Evolutionary conservation across 2,888 invertebrate species (phyloP).

Genomic region (Lepidocyrtinus sp.): DNA sequence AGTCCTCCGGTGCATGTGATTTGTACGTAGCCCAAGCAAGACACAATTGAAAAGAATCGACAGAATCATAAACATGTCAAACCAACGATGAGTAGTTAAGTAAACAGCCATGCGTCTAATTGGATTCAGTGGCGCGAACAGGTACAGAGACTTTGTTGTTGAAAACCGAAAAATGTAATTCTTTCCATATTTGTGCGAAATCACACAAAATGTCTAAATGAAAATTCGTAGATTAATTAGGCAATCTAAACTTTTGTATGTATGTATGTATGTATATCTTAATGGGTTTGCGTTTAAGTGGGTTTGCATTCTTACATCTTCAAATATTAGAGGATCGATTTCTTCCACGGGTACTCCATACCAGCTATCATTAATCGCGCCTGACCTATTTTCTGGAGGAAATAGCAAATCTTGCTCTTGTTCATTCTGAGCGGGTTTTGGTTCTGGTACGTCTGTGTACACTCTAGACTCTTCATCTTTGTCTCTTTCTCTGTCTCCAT

Average conservation of each 20-base stretch:
- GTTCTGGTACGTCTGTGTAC: too few species aligned
- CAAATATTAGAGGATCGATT: conserved; percentile 95
- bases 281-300: background rate
- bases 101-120: conserved; percentile 89
- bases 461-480: too few species aligned
- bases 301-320: conserved; percentile 82
- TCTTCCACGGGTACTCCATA: conserved; percentile 94
- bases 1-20: too few species aligned
- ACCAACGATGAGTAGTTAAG: conserved; percentile 95
- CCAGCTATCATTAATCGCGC: conserved; percentile 75
- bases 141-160: conserved; percentile 91
- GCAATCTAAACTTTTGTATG: background rate
- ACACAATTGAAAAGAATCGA: conserved; percentile 97
- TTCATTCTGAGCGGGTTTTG: too few species aligned
- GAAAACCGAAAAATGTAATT: conserved; percentile 97
- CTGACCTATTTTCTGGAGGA: too few species aligned
- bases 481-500: too few species aligned
- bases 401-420: too few species aligned
- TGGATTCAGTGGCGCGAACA: conserved; percentile 93
- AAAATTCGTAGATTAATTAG: conserved; percentile 71
- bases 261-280: background rate
- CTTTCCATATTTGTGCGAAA: conserved; percentile 93
- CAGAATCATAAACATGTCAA: conserved; percentile 97
- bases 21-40: conserved; percentile 84
- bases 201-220: conserved; percentile 98